Percentiles rank a stretch among this genome's conserved stretches.
Conservation (phyloP, 1,140 invertebrate genomes). For the Drosophila novamexicana region DNA sequence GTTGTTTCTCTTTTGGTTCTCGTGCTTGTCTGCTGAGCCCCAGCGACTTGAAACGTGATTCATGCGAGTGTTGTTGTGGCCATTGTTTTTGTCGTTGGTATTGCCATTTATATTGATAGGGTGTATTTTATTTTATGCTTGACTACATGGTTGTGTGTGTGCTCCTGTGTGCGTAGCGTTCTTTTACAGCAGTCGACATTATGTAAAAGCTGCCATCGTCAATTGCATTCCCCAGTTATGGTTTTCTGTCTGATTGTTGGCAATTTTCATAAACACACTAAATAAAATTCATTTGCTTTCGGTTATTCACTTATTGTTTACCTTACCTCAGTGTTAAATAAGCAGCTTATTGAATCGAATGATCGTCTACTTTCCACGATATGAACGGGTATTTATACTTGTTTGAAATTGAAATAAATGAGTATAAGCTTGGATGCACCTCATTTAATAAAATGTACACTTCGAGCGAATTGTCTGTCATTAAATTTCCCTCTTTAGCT, state of each 20-base stretch:
- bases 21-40: conserved; percentile 37
- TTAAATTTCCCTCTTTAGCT: background rate
- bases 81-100: conserved; percentile 44
- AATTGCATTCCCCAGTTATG: conserved; percentile 52
- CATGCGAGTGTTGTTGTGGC: conserved; percentile 57
- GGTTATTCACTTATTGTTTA: conserved; percentile 54
- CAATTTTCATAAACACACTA: conserved; percentile 75
- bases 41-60: conserved; percentile 66
- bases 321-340: conserved; percentile 36
- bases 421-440: too few species aligned
- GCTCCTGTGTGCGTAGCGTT: background rate
- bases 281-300: conserved; percentile 60
- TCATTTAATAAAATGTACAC: background rate
- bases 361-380: background rate
- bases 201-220: conserved; percentile 52
- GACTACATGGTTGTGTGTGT: conserved; percentile 4
- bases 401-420: too few species aligned
- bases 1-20: conserved; percentile 16
- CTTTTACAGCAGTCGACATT: conserved; percentile 23
- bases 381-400: background rate
- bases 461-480: background rate
- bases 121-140: conserved; percentile 77
- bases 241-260: conserved; percentile 77
- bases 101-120: conserved; percentile 78
- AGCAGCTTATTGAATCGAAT: background rate